These are phyloP conservation scores for Ellobius talpinus DNA, from an alignment of 2,113 vertebrate genomes.

Conservation along the genomic window DNA sequence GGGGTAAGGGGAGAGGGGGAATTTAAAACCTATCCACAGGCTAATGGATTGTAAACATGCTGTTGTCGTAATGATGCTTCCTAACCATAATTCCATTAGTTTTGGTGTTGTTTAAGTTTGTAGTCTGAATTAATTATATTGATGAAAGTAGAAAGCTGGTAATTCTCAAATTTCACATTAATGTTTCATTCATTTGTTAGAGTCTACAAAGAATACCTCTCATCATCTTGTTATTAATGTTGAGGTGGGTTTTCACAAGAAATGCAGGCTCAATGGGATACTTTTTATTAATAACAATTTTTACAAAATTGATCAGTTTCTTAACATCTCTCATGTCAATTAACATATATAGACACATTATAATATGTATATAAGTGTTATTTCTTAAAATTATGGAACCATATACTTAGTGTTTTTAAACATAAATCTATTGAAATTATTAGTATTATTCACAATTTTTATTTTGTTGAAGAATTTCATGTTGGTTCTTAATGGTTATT, in stretches of 20 bases:
- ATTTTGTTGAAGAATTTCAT: not conserved
- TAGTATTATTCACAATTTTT: not conserved
- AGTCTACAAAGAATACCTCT: not conserved
- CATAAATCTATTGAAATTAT: not conserved
- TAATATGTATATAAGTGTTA: not conserved
- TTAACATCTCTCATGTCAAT: not conserved
- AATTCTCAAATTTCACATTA: not conserved
- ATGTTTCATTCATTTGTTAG: constrained; percentile 24
- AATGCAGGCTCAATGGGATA: not conserved
- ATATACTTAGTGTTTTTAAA: constrained; percentile 19
- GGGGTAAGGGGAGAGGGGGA: too few species aligned
- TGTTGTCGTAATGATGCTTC: not conserved
- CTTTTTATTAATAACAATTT: not conserved
- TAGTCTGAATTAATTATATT: not conserved
- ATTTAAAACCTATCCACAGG: not conserved
- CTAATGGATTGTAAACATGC: not conserved
- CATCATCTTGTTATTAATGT: not conserved
- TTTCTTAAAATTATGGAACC: not conserved
- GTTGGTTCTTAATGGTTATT: not conserved
- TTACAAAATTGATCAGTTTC: constrained; percentile 4
- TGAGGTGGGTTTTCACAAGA: not conserved
- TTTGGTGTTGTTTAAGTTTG: not conserved
- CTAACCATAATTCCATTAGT: not conserved
- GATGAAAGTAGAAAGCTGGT: not conserved
- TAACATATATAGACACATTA: not conserved